Conservation (phyloP, 1,140 invertebrate species). For the Mylabris phalerata region DNA sequence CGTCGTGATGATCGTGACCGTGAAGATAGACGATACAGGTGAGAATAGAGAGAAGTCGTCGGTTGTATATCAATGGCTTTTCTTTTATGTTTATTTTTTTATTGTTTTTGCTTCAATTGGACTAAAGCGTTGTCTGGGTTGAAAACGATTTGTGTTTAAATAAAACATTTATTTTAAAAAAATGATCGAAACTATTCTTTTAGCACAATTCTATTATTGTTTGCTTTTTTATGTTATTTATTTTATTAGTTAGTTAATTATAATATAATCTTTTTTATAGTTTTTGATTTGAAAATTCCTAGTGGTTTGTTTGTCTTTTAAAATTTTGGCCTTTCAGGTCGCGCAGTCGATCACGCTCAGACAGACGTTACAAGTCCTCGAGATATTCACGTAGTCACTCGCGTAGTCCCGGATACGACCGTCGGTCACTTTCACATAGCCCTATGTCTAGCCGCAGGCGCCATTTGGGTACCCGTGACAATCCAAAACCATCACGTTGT, state of each 20-base stretch:
- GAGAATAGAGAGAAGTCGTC: slow-evolving; percentile 6
- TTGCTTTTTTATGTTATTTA: neutral
- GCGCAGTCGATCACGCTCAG: slow-evolving; percentile 48
- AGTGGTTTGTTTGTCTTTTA: too few species aligned
- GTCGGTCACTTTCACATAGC: slow-evolving; percentile 47
- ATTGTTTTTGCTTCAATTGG: slow-evolving; percentile 4
- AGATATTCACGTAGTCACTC: slow-evolving; percentile 48
- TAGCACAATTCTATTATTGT: neutral
- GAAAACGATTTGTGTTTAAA: slow-evolving; percentile 10
- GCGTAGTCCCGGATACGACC: slow-evolving; percentile 46
- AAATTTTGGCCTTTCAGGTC: slow-evolving; percentile 30
- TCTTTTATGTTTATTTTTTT: neutral
- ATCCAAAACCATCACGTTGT: slow-evolving; percentile 82
- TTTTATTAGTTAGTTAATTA: neutral
- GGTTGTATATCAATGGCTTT: slow-evolving; percentile 3
- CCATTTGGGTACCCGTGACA: slow-evolving; percentile 62
- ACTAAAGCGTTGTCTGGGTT: slow-evolving; percentile 30
- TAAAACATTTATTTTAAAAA: neutral
- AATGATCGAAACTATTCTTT: neutral
- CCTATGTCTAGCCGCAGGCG: slow-evolving; percentile 52
- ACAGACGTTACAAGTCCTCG: slow-evolving; percentile 42
- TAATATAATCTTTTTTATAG: neutral
- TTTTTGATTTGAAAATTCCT: neutral
- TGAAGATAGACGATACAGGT: slow-evolving; percentile 31
- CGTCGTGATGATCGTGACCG: slow-evolving; percentile 30